Percentiles rank a stretch among this genome's conserved stretches.
phyloP scores from a whole-genome alignment of 30 jellyfish, hydroid and myxozoan species.

The Pelagia noctiluca region DNA sequence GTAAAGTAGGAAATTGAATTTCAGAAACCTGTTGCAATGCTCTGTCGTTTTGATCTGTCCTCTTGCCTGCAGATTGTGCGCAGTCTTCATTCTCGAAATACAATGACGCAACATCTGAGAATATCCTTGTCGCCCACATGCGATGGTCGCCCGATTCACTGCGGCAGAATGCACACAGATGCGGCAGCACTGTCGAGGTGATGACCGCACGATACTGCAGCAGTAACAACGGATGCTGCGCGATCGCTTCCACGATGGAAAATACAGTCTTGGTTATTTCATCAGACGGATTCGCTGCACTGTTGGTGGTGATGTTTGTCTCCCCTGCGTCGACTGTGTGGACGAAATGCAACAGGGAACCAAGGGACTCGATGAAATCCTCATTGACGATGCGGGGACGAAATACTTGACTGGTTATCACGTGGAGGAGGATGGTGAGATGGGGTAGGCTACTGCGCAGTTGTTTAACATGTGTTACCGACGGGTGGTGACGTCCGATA shows the following conservation, averaged over 20 bases:
- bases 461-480: slow-evolving; percentile 80
- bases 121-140: slow-evolving; percentile 77
- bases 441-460: slow-evolving; percentile 70
- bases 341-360: slow-evolving; percentile 50
- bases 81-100: slow-evolving; percentile 83
- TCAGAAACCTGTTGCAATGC: slow-evolving; percentile 38
- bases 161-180: slow-evolving; percentile 62
- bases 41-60: slow-evolving; percentile 15
- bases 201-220: slow-evolving; percentile 59
- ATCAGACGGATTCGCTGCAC: slow-evolving; percentile 57
- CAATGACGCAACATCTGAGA: slow-evolving; percentile 75
- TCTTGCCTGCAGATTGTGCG: slow-evolving; percentile 37
- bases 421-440: slow-evolving; percentile 74
- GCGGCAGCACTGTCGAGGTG: slow-evolving; percentile 65
- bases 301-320: slow-evolving; percentile 57
- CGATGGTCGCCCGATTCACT: slow-evolving; percentile 78
- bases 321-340: slow-evolving; percentile 74
- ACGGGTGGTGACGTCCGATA: slow-evolving; percentile 92
- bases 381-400: slow-evolving; percentile 78
- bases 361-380: slow-evolving; percentile 56
- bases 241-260: slow-evolving; percentile 90
- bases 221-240: slow-evolving; percentile 88
- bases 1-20: no score
- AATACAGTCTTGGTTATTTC: slow-evolving; percentile 65
- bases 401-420: slow-evolving; percentile 83